Percentiles rank a stretch among this genome's conserved stretches.
Conservation (phyloP, 2,888 invertebrate species). For the Hirtodrosophila duncani region DNA sequence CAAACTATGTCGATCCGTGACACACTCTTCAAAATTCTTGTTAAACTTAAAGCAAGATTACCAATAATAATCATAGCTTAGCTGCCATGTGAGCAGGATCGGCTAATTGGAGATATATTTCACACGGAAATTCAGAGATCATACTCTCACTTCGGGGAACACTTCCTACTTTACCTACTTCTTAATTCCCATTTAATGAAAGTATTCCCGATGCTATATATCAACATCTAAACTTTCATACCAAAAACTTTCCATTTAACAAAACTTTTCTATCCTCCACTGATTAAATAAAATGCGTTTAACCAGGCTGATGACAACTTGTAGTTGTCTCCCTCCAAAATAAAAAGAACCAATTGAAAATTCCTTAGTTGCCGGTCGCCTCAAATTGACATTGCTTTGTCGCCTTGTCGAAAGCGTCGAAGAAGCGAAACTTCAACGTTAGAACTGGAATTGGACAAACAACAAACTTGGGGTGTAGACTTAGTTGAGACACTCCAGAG, state of each 20-base stretch:
- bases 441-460: conserved; percentile 52
- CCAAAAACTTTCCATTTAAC: conserved; percentile 10
- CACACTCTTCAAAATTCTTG: too few relatives aligned
- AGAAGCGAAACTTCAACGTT: conserved; percentile 49
- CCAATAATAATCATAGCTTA: too few relatives aligned
- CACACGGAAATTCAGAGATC: too few relatives aligned
- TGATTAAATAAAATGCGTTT: conserved; percentile 28
- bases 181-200: too few relatives aligned
- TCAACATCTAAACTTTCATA: background rate
- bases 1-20: too few relatives aligned
- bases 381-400: conserved; percentile 36
- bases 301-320: conserved; percentile 61
- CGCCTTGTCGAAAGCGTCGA: conserved; percentile 66
- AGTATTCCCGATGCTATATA: background rate
- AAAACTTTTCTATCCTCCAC: too few relatives aligned
- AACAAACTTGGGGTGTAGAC: conserved; percentile 39
- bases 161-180: too few relatives aligned
- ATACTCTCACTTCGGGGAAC: too few relatives aligned
- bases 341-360: conserved; percentile 5
- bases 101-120: too few relatives aligned
- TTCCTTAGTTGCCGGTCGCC: conserved; percentile 4
- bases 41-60: too few relatives aligned
- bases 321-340: conserved; percentile 32
- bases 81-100: too few relatives aligned
- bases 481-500: conserved; percentile 27